Evolutionary conservation across 2,888 invertebrate genomes (phyloP), one percentile per base, ranked within the genome.

Genomic region (Cistogaster globosa): DNA sequence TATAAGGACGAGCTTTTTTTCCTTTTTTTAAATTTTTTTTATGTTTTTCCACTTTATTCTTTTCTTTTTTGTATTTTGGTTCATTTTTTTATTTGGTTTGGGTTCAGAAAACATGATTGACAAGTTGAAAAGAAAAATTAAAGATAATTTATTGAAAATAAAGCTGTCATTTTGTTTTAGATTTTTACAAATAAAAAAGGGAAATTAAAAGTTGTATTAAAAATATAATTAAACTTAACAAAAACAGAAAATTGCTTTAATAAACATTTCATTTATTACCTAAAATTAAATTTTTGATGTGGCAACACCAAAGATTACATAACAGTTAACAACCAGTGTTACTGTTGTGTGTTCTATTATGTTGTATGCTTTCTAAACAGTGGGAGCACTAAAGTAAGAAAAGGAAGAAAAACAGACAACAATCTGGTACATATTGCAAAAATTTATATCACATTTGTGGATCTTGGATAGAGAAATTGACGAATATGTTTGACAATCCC

Each of bases 141-240:
- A 60, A 57, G 72, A 51, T 26, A 65, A 76, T 67, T 26, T 72
- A 42, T 58, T 51, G 58, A 45, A 71, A 77, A 74, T 68, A 81
- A 63, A 77, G 69, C 53, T 80, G 80, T 81, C 76, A 71, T 84
- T 74, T 72, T 18, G 12, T 48, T 72, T 76, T 72, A 48, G 55
- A 67, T 12, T 74, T 48, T 48, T 3, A 42, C 57, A 78, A 65
- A 26, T 12, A 26, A 63, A 32, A 32, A 5, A 2, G 7, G 32
- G 32, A 5, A 32, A 4, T 4, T 32, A 32, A 32, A 32, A 32
- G 8, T 32, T 32, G 8, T 32, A 32, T 32, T 18, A 45, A 65
- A n/a, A 12, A 60, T 18, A 6, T n/a, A 48, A 16, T 48, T 6
- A 16, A 48, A 48, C 12, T 48, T 14, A 48, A n/a, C n/a, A 48